Percentiles rank a stretch among this genome's conserved stretches.
phyloP scores from a whole-genome alignment of 2,113 vertebrate genomes.

The Epinephelus cyanopodus region DNA sequence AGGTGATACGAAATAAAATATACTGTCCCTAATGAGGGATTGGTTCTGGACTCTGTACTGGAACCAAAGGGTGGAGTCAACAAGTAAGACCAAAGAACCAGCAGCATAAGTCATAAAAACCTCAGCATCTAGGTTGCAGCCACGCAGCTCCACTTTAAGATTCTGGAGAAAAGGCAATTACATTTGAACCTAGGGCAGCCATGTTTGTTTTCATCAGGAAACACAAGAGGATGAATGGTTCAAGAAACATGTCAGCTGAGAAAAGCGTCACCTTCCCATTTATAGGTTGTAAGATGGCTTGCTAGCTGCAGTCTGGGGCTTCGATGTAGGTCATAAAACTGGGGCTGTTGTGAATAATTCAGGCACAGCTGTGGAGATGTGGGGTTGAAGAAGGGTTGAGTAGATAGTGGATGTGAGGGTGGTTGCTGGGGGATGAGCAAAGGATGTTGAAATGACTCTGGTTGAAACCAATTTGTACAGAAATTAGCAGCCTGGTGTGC shows the following conservation, averaged over 20 bases:
- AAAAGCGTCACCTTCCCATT: slow-evolving; percentile 40
- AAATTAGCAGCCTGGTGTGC: not conserved
- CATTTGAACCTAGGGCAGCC: slow-evolving; percentile 1
- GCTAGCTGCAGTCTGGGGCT: slow-evolving; percentile 57
- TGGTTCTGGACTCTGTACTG: not conserved
- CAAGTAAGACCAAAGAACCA: not conserved
- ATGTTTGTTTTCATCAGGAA: slow-evolving; percentile 31
- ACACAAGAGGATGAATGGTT: slow-evolving; percentile 47
- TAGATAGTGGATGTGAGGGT: slow-evolving; percentile 28
- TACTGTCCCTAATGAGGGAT: not conserved
- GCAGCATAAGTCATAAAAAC: not conserved
- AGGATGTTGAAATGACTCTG: slow-evolving; percentile 28
- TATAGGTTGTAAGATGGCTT: slow-evolving; percentile 35
- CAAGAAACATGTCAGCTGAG: slow-evolving; percentile 26
- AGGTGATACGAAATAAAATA: too few species aligned
- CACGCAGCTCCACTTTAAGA: not conserved
- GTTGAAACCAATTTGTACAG: not conserved
- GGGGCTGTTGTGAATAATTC: slow-evolving; percentile 83
- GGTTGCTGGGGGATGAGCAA: slow-evolving; percentile 14
- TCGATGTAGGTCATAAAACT: slow-evolving; percentile 83
- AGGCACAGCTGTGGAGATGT: slow-evolving; percentile 67
- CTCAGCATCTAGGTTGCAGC: not conserved
- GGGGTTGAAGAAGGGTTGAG: slow-evolving; percentile 47
- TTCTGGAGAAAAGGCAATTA: not conserved
- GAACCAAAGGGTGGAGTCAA: not conserved